These are phyloP conservation scores for Caenorhabditis sp. DNA, from an alignment of 2,888 invertebrate species.

Conservation along the genomic window DNA sequence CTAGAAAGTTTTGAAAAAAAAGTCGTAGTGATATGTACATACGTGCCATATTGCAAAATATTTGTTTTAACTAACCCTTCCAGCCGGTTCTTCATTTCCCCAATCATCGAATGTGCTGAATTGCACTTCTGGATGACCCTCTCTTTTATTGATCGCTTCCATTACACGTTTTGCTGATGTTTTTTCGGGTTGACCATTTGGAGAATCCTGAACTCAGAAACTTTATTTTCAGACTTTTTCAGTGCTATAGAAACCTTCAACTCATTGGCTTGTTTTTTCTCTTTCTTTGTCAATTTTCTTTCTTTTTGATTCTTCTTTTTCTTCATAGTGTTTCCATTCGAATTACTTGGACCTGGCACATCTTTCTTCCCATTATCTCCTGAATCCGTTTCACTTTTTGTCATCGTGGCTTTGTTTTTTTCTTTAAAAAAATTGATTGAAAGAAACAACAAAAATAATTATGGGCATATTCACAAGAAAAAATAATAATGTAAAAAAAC, in stretches of 20 bases:
- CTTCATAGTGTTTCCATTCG: not conserved
- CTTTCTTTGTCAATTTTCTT: conserved; percentile 23
- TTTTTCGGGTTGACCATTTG: conserved; percentile 4
- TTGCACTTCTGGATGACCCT: not conserved
- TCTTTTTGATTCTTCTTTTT: conserved; percentile 19
- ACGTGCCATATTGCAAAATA: no score
- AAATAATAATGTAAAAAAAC: no score
- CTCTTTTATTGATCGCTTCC: not conserved
- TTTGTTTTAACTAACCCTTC: not conserved
- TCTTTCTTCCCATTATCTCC: conserved; percentile 1
- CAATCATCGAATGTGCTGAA: conserved; percentile 18
- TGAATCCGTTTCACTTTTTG: conserved; percentile 7
- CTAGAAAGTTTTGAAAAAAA: no score
- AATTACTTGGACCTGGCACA: not conserved
- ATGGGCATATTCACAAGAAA: no score
- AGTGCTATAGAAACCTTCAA: no score
- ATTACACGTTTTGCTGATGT: not conserved
- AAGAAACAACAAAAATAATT: no score
- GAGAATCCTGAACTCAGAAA: not conserved
- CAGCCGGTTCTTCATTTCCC: not conserved
- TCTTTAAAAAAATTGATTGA: conserved; percentile 14
- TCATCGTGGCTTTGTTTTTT: conserved; percentile 33
- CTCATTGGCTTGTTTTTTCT: conserved; percentile 16
- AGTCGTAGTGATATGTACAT: no score
- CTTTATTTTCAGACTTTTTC: not conserved